Base-by-base conservation (phyloP, 1,140 invertebrate species). In the Musca vetustissima region DNA sequence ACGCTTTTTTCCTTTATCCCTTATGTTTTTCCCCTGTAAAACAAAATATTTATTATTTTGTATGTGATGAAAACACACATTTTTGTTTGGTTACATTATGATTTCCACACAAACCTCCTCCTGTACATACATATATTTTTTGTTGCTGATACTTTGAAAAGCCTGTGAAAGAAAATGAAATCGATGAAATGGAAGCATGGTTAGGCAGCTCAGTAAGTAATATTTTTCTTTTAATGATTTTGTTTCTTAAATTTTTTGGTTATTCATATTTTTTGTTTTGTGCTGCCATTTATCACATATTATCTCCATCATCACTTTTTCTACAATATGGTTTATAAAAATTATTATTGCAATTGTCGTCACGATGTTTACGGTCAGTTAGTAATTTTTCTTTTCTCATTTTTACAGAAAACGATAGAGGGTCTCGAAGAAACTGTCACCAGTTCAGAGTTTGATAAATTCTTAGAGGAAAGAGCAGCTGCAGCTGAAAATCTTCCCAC, bases 121-220 rank as follows among this genome's bases (percentile, higher is more conserved):
- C 36, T 28, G 8, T 28, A 32, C 14, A 19, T 4, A 57, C n/a
- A n/a, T n/a, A 57, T 50, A 66, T 66, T 66, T 61, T 53, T 48
- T 50, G 21, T 76, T 64, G 73, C 61, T 50, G 17, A 49, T 21
- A 69, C 66, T 24, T 43, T 47, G 72, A 67, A 71, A 74, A 83
- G 74, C 89, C 91, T 86, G 86, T 89, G 89, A 90, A 89, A 84
- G 91, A 94, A 78, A 90, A 89, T 82, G 94, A 97, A 84, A 93
- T 96, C 86, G 93, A 94, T 86, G 94, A 97, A 86, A 96, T 96
- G 89, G 94, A 94, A 75, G 91, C 92, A 76, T 97, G 94, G 94
- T 87, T 96, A 76, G 89, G 88, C 77, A 89, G 85, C 73, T 85
- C 85, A 79, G 87, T 88, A 84, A 87, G 85, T 85, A 81, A 67